phyloP scores from a whole-genome alignment of 2,113 vertebrate genomes.

The Paratilapia polleni region DNA sequence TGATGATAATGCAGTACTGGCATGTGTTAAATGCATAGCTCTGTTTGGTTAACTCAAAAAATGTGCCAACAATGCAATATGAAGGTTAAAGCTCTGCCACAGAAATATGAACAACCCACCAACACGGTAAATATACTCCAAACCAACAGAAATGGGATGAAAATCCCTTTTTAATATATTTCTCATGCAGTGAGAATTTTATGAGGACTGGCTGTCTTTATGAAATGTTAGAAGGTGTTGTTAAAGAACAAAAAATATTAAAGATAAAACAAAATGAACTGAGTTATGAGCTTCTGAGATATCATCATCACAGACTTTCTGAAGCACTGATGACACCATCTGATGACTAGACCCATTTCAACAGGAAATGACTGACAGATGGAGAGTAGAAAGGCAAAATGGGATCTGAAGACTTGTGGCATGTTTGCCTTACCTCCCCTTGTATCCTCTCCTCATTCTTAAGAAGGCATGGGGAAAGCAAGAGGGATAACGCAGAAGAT shows the following conservation, averaged over 20 bases:
- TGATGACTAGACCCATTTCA: slow-evolving; percentile 24
- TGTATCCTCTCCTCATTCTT: slow-evolving; percentile 99
- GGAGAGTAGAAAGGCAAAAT: slow-evolving; percentile 11
- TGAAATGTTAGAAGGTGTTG: slow-evolving; percentile 26
- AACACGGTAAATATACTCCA: neutral
- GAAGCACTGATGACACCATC: neutral
- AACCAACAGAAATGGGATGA: neutral
- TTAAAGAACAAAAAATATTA: slow-evolving; percentile 25
- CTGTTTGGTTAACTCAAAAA: neutral
- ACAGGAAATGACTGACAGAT: slow-evolving; percentile 47
- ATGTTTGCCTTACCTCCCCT: slow-evolving; percentile 89
- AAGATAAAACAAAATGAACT: slow-evolving; percentile 39
- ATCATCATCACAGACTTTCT: slow-evolving; percentile 6
- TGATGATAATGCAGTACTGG: neutral
- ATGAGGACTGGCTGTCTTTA: slow-evolving; percentile 12
- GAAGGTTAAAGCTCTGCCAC: neutral
- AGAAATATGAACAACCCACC: neutral
- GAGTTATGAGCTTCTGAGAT: slow-evolving; percentile 32
- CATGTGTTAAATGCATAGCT: neutral
- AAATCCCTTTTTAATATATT: neutral
- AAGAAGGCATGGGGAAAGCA: slow-evolving; percentile 74
- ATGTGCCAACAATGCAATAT: neutral
- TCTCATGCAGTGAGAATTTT: slow-evolving; percentile 42
- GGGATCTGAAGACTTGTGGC: slow-evolving; percentile 4
- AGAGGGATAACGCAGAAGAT: slow-evolving; percentile 16